A percentile compares a stretch with the other conserved stretches of the same genome.
Conservation (phyloP, 2,113 vertebrate genomes). For the Gnathonemus echidnorhynchus region DNA sequence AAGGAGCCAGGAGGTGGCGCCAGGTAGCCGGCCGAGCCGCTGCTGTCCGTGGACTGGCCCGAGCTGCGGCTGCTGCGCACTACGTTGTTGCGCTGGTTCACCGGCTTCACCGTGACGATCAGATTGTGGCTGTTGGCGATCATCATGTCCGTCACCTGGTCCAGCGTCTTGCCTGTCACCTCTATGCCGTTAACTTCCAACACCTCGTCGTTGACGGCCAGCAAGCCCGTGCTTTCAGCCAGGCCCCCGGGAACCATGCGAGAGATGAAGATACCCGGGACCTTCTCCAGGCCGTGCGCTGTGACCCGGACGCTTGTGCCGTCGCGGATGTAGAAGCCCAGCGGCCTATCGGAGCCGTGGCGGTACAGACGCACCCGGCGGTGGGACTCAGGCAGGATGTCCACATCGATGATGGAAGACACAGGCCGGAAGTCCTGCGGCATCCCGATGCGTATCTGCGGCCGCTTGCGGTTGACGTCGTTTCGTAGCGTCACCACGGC, state of each 20-base stretch:
- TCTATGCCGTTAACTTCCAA: conserved; percentile 98
- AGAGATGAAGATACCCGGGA: conserved; percentile 95
- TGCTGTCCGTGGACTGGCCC: conserved; percentile 82
- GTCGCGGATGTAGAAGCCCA: conserved; percentile 95
- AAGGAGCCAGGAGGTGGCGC: conserved; percentile 58
- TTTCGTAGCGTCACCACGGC: conserved; percentile 79
- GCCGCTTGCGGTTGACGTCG: conserved; percentile 79
- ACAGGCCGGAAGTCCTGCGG: conserved; percentile 94
- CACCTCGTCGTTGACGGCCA: conserved; percentile 97
- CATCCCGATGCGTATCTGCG: conserved; percentile 87
- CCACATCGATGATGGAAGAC: conserved; percentile 96
- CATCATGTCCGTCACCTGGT: conserved; percentile 99
- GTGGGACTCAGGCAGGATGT: conserved; percentile 93
- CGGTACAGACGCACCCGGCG: conserved; percentile 85
- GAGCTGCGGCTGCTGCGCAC: conserved; percentile 84
- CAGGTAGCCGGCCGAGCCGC: conserved; percentile 68
- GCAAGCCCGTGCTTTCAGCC: conserved; percentile 89
- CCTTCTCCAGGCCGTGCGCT: conserved; percentile 88
- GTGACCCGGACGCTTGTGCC: conserved; percentile 91
- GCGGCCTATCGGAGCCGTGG: conserved; percentile 86
- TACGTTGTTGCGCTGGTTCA: conserved; percentile 94
- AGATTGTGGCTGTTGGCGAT: conserved; percentile 98
- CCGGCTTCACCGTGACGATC: conserved; percentile 93
- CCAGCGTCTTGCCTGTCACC: conserved; percentile 89
- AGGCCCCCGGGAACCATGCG: conserved; percentile 91